These are phyloP conservation scores for Etheostoma spectabile DNA, from an alignment of 2,113 vertebrate species.

Conservation along the genomic window DNA sequence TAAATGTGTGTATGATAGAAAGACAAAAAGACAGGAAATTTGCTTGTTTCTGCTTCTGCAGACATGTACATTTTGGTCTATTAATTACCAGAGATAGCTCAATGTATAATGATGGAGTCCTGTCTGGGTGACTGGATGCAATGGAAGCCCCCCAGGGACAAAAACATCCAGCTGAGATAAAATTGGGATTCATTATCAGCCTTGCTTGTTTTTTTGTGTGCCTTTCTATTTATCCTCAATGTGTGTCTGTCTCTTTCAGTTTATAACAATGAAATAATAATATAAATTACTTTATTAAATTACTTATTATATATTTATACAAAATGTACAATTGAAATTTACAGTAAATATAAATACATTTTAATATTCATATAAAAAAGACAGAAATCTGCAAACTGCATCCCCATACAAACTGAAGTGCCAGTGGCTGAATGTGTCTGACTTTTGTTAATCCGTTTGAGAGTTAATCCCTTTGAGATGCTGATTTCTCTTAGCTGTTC, in stretches of 20 bases:
- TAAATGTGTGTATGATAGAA: background rate
- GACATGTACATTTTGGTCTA: background rate
- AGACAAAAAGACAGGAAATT: background rate
- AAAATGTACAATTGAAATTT: too few relatives aligned
- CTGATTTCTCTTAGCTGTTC: conserved; percentile 26
- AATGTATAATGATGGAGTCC: background rate
- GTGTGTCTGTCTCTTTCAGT: conserved; percentile 5
- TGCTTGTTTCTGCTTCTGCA: background rate
- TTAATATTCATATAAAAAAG: too few relatives aligned
- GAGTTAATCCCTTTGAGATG: conserved; percentile 56
- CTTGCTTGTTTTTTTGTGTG: conserved; percentile 13
- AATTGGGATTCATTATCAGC: conserved; percentile 35
- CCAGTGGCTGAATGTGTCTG: conserved; percentile 10
- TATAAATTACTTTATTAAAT: too few relatives aligned
- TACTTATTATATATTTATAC: too few relatives aligned
- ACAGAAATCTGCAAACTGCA: too few relatives aligned
- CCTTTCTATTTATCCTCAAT: background rate
- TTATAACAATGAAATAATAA: background rate
- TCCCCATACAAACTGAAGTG: too few relatives aligned
- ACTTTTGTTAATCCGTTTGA: conserved; percentile 45
- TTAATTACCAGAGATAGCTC: background rate
- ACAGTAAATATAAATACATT: too few relatives aligned
- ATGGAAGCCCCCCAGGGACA: conserved; percentile 27
- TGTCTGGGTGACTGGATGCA: background rate
- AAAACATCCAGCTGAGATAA: conserved; percentile 40